These are phyloP conservation scores for Dendrolimus pini DNA, from an alignment of 2,888 invertebrate genomes.

Conservation along the genomic window DNA sequence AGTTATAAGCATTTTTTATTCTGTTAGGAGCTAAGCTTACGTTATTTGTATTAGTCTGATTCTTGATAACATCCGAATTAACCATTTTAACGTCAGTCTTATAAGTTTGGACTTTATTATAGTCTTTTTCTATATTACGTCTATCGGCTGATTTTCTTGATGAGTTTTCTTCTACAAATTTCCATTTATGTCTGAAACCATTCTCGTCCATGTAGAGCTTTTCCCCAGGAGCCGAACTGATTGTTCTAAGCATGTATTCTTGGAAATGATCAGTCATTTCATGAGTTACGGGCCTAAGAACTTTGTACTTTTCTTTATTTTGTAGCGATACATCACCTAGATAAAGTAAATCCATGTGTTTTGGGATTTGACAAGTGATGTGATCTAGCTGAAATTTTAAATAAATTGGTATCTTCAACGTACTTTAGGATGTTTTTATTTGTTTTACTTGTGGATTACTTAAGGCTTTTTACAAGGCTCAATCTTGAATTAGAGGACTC, in stretches of 20 bases:
- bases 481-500: too few relatives aligned
- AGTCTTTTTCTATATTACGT: background rate
- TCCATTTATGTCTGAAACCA: slow-evolving; percentile 53
- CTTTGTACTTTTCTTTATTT: slow-evolving; percentile 39
- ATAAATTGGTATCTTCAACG: slow-evolving; percentile 1
- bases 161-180: slow-evolving; percentile 19
- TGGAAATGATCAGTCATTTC: slow-evolving; percentile 40
- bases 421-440: background rate
- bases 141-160: too few relatives aligned
- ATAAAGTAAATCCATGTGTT: slow-evolving; percentile 49
- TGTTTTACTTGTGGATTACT: background rate
- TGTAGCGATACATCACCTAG: slow-evolving; percentile 30
- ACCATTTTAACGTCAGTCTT: too few relatives aligned
- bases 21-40: too few relatives aligned
- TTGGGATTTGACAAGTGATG: slow-evolving; percentile 21
- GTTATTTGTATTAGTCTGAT: too few relatives aligned
- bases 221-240: slow-evolving; percentile 17
- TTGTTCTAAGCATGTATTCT: slow-evolving; percentile 31
- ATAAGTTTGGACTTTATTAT: background rate
- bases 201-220: slow-evolving; percentile 43
- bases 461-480: too few relatives aligned
- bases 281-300: slow-evolving; percentile 42
- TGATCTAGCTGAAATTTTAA: slow-evolving; percentile 14
- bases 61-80: background rate
- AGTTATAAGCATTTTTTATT: background rate